Evolutionary conservation across 2,888 invertebrate species (phyloP).

Genomic region (Erannis defoliaria): DNA sequence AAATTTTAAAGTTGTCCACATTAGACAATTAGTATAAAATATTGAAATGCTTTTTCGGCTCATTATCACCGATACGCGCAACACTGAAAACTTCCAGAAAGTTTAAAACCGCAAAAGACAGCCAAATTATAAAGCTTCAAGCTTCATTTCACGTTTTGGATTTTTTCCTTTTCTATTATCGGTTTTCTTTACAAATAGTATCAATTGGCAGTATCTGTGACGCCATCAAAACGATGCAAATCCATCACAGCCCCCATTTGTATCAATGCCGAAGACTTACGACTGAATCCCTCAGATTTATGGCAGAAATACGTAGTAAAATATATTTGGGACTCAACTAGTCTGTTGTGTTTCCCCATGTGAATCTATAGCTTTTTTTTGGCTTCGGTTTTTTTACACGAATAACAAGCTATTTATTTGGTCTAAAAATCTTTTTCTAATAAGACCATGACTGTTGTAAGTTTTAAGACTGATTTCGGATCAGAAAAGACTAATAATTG

Average conservation of each 20-base stretch:
- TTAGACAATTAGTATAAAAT: too few species aligned
- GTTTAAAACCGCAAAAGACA: background rate
- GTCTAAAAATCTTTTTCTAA: background rate
- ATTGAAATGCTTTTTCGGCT: too few species aligned
- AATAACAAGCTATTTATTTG: background rate
- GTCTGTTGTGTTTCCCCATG: background rate
- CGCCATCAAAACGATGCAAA: slow-evolving; percentile 26
- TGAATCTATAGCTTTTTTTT: background rate
- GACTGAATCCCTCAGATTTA: slow-evolving; percentile 30
- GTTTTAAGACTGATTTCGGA: too few species aligned
- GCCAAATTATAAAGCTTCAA: background rate
- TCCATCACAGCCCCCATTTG: slow-evolving; percentile 31
- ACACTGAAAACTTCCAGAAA: too few species aligned
- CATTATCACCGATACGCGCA: too few species aligned
- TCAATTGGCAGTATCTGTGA: slow-evolving; percentile 16
- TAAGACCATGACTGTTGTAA: too few species aligned
- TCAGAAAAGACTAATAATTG: too few species aligned
- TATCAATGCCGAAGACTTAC: slow-evolving; percentile 39
- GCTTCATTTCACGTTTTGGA: background rate
- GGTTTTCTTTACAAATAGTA: slow-evolving; percentile 10
- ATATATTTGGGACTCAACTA: background rate
- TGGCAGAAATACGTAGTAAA: slow-evolving; percentile 30
- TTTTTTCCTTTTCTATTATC: background rate
- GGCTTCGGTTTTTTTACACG: background rate
- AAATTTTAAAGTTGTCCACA: too few species aligned